Base-by-base conservation (phyloP, 2,113 vertebrate genomes). In the Salvelinus sp. region DNA sequence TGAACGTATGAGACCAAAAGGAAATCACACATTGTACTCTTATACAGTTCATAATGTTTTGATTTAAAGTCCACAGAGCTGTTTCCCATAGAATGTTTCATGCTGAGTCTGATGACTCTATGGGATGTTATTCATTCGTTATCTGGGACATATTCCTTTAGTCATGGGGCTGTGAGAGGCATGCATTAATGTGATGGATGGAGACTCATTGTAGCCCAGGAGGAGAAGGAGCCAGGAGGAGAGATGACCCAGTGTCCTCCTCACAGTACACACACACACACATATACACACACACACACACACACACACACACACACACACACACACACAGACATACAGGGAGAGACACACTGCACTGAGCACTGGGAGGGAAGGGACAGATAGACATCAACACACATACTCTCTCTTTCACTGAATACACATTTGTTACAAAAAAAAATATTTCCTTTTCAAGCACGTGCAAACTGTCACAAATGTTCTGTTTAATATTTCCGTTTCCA, bases 321-420 rank as follows among this genome's bases (percentile, higher is more conserved):
- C 83, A 28, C 10, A 22, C 63, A 25, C 22, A 1, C 23, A 30
- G 33, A 33, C 5, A 33, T 1, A 33, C 38, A 25, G 64, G 27
- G 64, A 18, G 27, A 30, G 64, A 66, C n/a, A 70, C 13, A 64
- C 38, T 16, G 33, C 69, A 76, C 69, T 82, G 82, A 83, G 70
- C 72, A 54, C 74, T 84, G 69, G 79, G 81, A 79, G 82, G 50
- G 73, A 72, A 63, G 48, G 70, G 82, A 77, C 84, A 86, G 68
- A 85, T 79, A 82, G 72, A 67, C 25, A 23, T 38, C 12, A 38
- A 74, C 73, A 57, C 23, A 60, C 23, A 72, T 25, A 72, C 28
- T 18, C 28, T n/a, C 57, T 33, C 28, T 30, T 16, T 30, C 48
- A 30, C 70, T 18, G 13, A 16, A 18, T n/a, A 69, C 67, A 47